Evolutionary conservation across 1,140 invertebrate species (phyloP), one percentile per base, ranked within the genome.

Genomic region (Ips typographus): DNA sequence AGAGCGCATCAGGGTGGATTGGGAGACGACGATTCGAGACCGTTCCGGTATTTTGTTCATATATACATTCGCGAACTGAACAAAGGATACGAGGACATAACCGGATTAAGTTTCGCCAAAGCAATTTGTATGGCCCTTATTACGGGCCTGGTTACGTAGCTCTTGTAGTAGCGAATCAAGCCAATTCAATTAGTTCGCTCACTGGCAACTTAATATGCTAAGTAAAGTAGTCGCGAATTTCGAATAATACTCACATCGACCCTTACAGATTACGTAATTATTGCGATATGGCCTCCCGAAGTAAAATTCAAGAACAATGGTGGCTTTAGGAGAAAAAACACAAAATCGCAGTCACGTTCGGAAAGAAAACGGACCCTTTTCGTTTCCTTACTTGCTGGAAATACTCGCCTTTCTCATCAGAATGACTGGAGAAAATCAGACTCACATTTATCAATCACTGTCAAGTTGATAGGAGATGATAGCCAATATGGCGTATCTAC

Each of bases 51-150:
- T 70, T 70, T 70, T 71, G 67, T 64, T 74, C 67, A 74, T 74
- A 70, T 22, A 22, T 74, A 72, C 72, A 74, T 74, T 73, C 65
- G 69, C 70, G 64, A 65, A 63, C 66, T 64, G 76, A 74, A 77
- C 74, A 76, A 77, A 77, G 74, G 74, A 70, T 75, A 74, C 73
- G 68, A 67, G 73, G 68, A 66, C 73, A 75, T 75, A 77, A 77
- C 73, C 74, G 73, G 75, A 77, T 77, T 77, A 77, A 76, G 75
- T 75, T 77, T 71, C 74, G 62, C 73, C 74, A 76, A 77, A 77
- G 76, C 74, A 77, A 77, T 77, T 76, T 77, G 76, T 76, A 76
- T 76, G 75, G 72, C 73, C 73, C 76, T 77, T 76, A 77, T 76
- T 76, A 77, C 73, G 70, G 73, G 65, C 72, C 74, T 76, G 73